Conservation (phyloP, 2,797 vertebrate species). For the Sebastolobus altivelis region DNA sequence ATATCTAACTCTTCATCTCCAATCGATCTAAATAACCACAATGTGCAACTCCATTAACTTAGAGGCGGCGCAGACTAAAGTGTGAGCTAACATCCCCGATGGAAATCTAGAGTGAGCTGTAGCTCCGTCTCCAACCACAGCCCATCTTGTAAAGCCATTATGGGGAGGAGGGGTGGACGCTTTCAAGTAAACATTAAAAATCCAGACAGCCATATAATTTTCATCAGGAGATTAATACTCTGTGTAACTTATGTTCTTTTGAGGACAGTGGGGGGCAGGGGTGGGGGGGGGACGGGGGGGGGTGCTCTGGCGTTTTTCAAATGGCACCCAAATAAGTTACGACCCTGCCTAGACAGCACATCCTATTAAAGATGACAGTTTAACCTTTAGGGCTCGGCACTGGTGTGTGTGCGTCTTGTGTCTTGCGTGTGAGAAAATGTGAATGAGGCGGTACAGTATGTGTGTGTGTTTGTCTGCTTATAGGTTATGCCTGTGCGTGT, state of each 20-base stretch:
- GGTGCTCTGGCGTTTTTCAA: slow-evolving; percentile 72
- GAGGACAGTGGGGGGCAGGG: slow-evolving; percentile 71
- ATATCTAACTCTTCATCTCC: slow-evolving; percentile 23
- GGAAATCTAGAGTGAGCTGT: slow-evolving; percentile 44
- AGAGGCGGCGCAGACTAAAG: slow-evolving; percentile 11
- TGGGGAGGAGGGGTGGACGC: slow-evolving; percentile 43
- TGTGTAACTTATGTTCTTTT: slow-evolving; percentile 77
- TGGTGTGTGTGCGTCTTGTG: slow-evolving; percentile 31
- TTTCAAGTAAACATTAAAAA: slow-evolving; percentile 82
- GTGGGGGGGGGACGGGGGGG: slow-evolving; percentile 25
- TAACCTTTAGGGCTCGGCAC: slow-evolving; percentile 80
- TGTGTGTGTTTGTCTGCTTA: slow-evolving; percentile 37
- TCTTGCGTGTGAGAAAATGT: slow-evolving; percentile 32
- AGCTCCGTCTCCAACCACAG: slow-evolving; percentile 45
- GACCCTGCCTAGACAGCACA: slow-evolving; percentile 76
- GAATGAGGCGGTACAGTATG: slow-evolving; percentile 32
- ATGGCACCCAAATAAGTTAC: slow-evolving; percentile 81
- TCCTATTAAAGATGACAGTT: slow-evolving; percentile 83
- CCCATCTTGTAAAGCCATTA: slow-evolving; percentile 78
- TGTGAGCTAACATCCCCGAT: slow-evolving; percentile 18
- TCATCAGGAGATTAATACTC: slow-evolving; percentile 82
- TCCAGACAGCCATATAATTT: slow-evolving; percentile 77
- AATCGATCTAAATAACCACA: neutral
- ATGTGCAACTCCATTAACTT: neutral
- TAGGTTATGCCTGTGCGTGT: slow-evolving; percentile 44